Percentiles rank a stretch among this genome's conserved stretches.
Conservation (phyloP, 2,113 vertebrate species). For the Oophaga pumilio region DNA sequence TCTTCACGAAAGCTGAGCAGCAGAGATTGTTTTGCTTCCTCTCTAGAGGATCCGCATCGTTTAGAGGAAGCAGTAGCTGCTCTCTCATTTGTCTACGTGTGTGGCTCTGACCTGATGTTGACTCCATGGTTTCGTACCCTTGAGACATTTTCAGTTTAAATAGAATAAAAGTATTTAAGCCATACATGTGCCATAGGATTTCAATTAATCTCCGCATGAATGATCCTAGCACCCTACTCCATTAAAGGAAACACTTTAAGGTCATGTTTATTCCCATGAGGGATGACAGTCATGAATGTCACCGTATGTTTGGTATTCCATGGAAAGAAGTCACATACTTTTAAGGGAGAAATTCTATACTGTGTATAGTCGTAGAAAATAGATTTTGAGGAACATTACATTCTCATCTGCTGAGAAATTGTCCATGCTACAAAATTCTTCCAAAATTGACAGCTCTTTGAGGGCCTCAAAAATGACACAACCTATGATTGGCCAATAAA, state of each 20-base stretch:
- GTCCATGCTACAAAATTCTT: background rate
- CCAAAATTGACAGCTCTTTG: background rate
- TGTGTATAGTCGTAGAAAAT: background rate
- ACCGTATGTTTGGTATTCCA: background rate
- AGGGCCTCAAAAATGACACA: background rate
- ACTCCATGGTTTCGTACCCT: slow-evolving; percentile 17
- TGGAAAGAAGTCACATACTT: background rate
- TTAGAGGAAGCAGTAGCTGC: slow-evolving; percentile 4
- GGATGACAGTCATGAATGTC: background rate
- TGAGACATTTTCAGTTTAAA: slow-evolving; percentile 35
- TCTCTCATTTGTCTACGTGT: slow-evolving; percentile 35
- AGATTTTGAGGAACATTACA: background rate
- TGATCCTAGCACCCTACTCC: slow-evolving; percentile 20
- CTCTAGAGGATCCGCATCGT: slow-evolving; percentile 18
- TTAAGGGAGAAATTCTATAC: background rate
- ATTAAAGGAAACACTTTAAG: slow-evolving; percentile 30
- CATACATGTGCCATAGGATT: slow-evolving; percentile 33
- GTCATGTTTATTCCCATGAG: slow-evolving; percentile 18
- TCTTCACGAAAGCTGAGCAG: background rate
- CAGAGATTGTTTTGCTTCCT: slow-evolving; percentile 7
- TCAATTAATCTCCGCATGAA: slow-evolving; percentile 43
- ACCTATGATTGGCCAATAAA: background rate
- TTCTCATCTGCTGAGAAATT: background rate
- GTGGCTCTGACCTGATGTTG: slow-evolving; percentile 43
- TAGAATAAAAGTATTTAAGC: slow-evolving; percentile 47